These are phyloP conservation scores for Omphaloscelis lunosa DNA, from an alignment of 2,888 invertebrate genomes.

Conservation along the genomic window DNA sequence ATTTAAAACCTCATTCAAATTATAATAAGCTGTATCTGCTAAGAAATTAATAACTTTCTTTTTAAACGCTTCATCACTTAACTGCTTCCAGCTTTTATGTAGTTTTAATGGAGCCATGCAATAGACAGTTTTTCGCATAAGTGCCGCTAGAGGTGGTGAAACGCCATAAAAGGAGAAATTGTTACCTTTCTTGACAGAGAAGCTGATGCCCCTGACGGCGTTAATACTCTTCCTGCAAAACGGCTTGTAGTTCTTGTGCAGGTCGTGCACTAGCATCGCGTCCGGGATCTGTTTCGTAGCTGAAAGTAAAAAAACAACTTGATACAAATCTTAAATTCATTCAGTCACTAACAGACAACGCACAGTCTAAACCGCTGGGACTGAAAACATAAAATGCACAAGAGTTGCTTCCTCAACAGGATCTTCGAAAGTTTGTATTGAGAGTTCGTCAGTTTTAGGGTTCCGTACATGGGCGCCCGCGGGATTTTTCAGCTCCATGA, in stretches of 20 bases:
- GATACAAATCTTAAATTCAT: background rate
- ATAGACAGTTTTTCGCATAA: background rate
- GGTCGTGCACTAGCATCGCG: constrained; percentile 89
- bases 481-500: too few relatives aligned
- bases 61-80: background rate
- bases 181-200: constrained; percentile 91
- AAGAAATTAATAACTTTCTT: background rate
- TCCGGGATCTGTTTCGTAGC: constrained; percentile 79
- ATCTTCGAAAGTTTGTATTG: too few relatives aligned
- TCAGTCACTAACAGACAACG: too few relatives aligned
- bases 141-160: background rate
- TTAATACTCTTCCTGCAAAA: constrained; percentile 73
- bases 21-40: background rate
- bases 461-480: too few relatives aligned
- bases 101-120: background rate
- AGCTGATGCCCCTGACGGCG: constrained; percentile 92
- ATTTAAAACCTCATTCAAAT: too few relatives aligned
- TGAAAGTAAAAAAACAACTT: constrained; percentile 49
- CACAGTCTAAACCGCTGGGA: too few relatives aligned
- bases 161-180: background rate
- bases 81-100: background rate
- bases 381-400: too few relatives aligned
- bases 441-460: too few relatives aligned
- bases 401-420: too few relatives aligned
- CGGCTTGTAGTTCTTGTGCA: constrained; percentile 91